Conservation (phyloP, 2,113 vertebrate species). For the Ivindomyrus marchei region DNA sequence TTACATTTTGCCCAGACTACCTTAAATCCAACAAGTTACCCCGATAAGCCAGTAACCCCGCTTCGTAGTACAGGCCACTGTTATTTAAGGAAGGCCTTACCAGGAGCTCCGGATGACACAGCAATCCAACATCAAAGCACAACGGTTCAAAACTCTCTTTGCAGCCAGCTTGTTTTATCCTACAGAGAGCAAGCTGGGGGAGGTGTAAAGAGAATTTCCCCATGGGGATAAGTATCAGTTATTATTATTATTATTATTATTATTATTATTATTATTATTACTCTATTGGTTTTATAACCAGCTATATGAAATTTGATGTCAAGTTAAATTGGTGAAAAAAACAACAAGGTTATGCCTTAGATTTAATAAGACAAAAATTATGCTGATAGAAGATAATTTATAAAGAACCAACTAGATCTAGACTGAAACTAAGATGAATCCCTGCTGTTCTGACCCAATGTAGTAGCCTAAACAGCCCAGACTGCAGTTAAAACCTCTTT, state of each 20-base stretch:
- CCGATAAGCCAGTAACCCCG: too few relatives aligned
- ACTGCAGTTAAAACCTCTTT: constrained; percentile 28
- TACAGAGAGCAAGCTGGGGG: too few relatives aligned
- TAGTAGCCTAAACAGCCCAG: neutral
- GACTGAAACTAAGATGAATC: neutral
- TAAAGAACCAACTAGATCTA: neutral
- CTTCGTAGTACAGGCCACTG: neutral
- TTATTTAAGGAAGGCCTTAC: neutral
- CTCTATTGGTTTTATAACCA: neutral
- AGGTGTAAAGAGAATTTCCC: too few relatives aligned
- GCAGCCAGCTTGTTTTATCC: too few relatives aligned
- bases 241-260: too few relatives aligned
- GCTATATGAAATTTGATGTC: neutral
- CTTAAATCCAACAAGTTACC: too few relatives aligned
- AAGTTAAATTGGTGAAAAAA: neutral
- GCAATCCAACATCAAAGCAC: neutral
- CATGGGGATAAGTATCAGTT: too few relatives aligned
- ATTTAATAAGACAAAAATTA: neutral
- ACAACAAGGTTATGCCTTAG: neutral
- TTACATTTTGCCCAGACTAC: too few relatives aligned
- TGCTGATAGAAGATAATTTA: neutral
- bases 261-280: neutral
- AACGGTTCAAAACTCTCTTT: neutral
- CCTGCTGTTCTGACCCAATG: neutral
- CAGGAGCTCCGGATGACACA: neutral